Evolutionary conservation across 2,113 vertebrate species (phyloP), one percentile per base, ranked within the genome.

Genomic region (Phyllopteryx taeniolatus): DNA sequence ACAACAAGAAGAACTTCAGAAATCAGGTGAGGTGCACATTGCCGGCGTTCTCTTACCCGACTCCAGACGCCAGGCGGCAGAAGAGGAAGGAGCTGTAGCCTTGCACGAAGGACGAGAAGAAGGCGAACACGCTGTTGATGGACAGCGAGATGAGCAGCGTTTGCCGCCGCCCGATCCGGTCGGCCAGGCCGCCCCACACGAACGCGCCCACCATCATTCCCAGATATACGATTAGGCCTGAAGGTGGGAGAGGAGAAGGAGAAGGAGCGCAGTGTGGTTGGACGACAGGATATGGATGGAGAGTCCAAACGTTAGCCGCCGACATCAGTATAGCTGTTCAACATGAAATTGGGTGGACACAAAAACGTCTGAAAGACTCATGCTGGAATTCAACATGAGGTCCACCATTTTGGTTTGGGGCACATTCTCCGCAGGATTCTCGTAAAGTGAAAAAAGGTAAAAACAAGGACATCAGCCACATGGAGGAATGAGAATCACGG

Each of bases 141-240:
- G 97, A 99, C 70, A 99, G 96, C 1, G 96, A 96, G 90, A 99
- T 97, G 88, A 99, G 96, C 10, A 99, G 95, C 68, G 96, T 98
- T 88, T 99, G 97, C 69, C 94, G 87, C 22, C 97, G 93, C 35
- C 97, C 97, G 12, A 99, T 95, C 42, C 96, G 93, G 81, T 99
- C 97, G 0, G 97, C 96, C 90, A 99, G 90, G 39, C 97, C 95
- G 0, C 97, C 97, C 97, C 97, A 99, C 75, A 99, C 87, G 80
- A 99, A 98, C 8, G 97, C 97, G 0, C 97, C 97, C 68, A 99
- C 96, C 97, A 99, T 98, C 97, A 99, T 99, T 63, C 97, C 97
- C 88, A 98, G 86, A 86, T 98, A 98, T 61, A 98, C 96, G 8
- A 98, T 97, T 71, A 96, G 92, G 70, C 96, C 96, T 98, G 92